Evolutionary conservation across 2,888 invertebrate genomes (phyloP), one percentile per base, ranked within the genome.

Genomic region (Catocala nupta): DNA sequence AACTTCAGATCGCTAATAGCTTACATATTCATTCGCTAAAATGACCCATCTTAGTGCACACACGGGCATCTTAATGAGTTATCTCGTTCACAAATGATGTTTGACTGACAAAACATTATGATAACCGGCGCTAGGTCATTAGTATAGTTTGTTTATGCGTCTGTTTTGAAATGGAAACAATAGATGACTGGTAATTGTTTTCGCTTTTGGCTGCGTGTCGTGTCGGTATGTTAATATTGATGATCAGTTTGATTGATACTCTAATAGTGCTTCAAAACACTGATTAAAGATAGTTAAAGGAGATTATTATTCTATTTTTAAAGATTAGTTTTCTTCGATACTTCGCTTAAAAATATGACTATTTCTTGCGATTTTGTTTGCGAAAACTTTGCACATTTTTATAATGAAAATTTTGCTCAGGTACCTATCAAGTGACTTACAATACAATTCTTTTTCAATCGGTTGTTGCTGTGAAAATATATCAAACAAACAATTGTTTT

Each of bases 1-100:
- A 82, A 81, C 83, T 79, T 82, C 77, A 76, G 70, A 63, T 55
- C 54, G 53, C 42, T 68, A 12, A 47, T 55, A 61, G 60, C 61
- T 69, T 55, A 63, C 57, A 62, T 44, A 66, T 62, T 67, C 65
- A 66, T 62, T 67, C 65, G 71, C 76, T 78, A 78, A 81, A 76
- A 69, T 68, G 61, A 67, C 64, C 60, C 45, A 62, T 56, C 51
- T 25, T 25, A 25, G 25, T 25, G 25, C 25, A 25, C 25, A 25
- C 48, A 55, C 57, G 55, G 62, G 63, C 65, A 64, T 56, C 52
- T 65, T 68, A 75, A 79, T 75, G 63, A 67, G 59, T 60, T 48
- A 52, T 63, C 67, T 59, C 53, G 64, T 65, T 66, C 44, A 11
- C 13, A 56, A 80, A 75, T 67, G 57, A 62, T 70, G 64, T 73